These are phyloP conservation scores for Ptychodera flava DNA, from an alignment of 35 echinoderm and acorn worm species.

Conservation along the genomic window DNA sequence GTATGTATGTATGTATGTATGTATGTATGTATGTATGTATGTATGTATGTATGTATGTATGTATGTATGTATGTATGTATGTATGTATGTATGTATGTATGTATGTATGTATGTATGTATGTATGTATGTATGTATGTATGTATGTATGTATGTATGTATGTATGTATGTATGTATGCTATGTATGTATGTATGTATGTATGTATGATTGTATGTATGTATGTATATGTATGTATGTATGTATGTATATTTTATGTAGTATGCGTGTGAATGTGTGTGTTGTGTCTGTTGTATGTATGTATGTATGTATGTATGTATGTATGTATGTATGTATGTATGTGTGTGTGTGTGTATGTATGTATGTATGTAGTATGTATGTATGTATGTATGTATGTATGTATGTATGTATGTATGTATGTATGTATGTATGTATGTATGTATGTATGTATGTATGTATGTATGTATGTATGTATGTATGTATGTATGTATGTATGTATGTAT, in stretches of 20 bases:
- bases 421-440: conserved; percentile 2
- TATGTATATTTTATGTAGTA: background rate
- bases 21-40: too few species aligned
- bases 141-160: too few species aligned
- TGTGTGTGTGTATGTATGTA: background rate
- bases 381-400: background rate
- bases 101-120: too few species aligned
- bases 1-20: too few species aligned
- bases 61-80: too few species aligned
- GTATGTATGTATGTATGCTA: too few species aligned
- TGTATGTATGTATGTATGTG: background rate
- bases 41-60: too few species aligned
- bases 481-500: conserved; percentile 2
- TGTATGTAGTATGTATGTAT: background rate
- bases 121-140: too few species aligned
- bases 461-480: background rate
- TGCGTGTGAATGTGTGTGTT: background rate
- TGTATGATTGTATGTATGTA: too few species aligned
- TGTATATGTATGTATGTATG: too few species aligned
- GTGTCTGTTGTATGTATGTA: background rate
- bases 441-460: background rate
- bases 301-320: background rate
- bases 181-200: too few species aligned
- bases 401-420: background rate
- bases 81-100: too few species aligned